Evolutionary conservation across 2,888 invertebrate species (phyloP), one percentile per base, ranked within the genome.

Genomic region (Spatulosminthurus flaviceps): DNA sequence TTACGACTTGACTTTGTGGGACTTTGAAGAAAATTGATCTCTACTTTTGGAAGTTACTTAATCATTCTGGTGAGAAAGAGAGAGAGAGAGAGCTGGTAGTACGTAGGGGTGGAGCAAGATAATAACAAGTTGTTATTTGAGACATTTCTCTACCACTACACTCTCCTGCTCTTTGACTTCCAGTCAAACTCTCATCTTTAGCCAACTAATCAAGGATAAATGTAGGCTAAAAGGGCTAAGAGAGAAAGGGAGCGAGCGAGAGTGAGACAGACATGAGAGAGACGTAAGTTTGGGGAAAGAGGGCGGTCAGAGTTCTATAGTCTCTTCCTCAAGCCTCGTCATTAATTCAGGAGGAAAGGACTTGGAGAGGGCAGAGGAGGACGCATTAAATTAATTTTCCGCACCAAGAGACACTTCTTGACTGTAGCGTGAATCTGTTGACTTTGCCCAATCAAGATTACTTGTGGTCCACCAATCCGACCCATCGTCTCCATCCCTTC

Each of bases 371-470:
- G 70, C 24, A 75, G 77, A 77, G 72, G 79, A 77, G 71, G 71
- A 77, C 76, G 72, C 80, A 81, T 78, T 80, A 80, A 80, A 80
- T 80, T 80, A 80, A 80, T 80, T 80, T 81, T 81, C 78, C 80
- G 79, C 75, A 78, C 78, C 76, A 81, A 81, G 74, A 75, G 78
- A 80, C 78, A 79, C 78, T 72, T 77, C 77, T 71, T 72, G 67
- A 77, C 70, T 77, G 66, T 72, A 78, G 78, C 72, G 66, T 78
- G 78, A 78, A 78, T 71, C 79, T 82, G 82, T 81, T 81, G 79
- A 80, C 82, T 81, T 80, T 77, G 80, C 79, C 81, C 82, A 82
- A 82, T 83, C 83, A 83, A 81, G 82, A 81, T 81, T 83, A 81
- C 81, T 82, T 81, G 81, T 82, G 83, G 83, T 82, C 81, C 82